phyloP scores from a whole-genome alignment of 1,140 invertebrate genomes.

The Euglossa dilemma region DNA sequence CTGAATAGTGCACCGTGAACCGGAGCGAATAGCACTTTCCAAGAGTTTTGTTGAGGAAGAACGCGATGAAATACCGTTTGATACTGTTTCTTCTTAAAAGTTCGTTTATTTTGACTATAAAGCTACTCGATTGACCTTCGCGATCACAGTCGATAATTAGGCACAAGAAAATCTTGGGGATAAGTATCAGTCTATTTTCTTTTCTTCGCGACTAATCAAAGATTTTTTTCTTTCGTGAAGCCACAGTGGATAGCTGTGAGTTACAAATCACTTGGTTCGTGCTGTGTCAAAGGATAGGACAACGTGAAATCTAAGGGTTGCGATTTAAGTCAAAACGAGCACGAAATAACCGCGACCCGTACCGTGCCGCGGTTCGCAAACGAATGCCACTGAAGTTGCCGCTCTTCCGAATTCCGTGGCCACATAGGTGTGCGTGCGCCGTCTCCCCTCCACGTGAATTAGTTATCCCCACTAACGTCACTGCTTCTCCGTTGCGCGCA shows the following conservation, averaged over 20 bases:
- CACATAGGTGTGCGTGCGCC: slow-evolving; percentile 62
- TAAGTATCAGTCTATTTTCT: not conserved
- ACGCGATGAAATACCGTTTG: slow-evolving; percentile 41
- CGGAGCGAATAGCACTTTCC: slow-evolving; percentile 63
- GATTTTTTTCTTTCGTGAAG: no score
- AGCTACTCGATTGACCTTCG: not conserved
- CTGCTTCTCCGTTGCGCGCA: slow-evolving; percentile 11
- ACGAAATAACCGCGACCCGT: slow-evolving; percentile 32
- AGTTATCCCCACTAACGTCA: slow-evolving; percentile 17
- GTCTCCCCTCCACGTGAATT: slow-evolving; percentile 7
- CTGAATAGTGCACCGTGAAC: slow-evolving; percentile 61
- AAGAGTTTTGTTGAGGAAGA: slow-evolving; percentile 53
- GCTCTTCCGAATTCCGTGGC: slow-evolving; percentile 66
- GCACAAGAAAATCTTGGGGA: not conserved
- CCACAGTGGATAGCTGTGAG: not conserved
- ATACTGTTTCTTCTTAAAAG: not conserved
- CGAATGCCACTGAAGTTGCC: slow-evolving; percentile 58
- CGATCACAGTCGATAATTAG: not conserved
- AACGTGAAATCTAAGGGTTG: not conserved
- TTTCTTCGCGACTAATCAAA: not conserved
- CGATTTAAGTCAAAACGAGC: not conserved
- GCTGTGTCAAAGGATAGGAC: not conserved
- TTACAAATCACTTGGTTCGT: not conserved
- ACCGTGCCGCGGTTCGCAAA: slow-evolving; percentile 54
- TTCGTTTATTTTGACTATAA: not conserved